These are phyloP conservation scores for Hozukius guyotensis DNA, from an alignment of 2,797 vertebrate genomes.

Conservation along the genomic window DNA sequence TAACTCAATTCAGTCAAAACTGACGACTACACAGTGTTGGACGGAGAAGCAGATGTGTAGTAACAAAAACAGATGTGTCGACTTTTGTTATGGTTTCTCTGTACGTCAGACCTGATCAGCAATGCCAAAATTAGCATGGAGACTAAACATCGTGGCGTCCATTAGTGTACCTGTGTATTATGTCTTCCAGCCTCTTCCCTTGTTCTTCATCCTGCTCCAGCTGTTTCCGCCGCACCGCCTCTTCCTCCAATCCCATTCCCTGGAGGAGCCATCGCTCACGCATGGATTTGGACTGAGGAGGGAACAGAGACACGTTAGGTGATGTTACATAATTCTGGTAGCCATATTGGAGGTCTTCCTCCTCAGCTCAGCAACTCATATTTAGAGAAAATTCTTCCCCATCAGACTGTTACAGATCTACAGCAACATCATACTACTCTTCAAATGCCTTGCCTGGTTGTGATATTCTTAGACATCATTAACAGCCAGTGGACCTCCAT, in stretches of 20 bases:
- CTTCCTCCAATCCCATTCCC: slow-evolving; percentile 89
- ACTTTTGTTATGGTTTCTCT: neutral
- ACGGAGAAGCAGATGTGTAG: slow-evolving; percentile 7
- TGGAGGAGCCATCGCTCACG: slow-evolving; percentile 98
- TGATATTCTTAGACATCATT: slow-evolving; percentile 15
- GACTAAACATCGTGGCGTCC: neutral
- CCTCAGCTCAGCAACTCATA: neutral
- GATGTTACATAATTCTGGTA: neutral
- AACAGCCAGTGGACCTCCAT: slow-evolving; percentile 16
- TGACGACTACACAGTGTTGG: neutral
- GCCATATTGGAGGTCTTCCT: neutral
- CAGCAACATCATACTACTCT: neutral
- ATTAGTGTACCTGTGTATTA: slow-evolving; percentile 88
- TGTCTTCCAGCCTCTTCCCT: slow-evolving; percentile 91
- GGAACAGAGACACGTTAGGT: slow-evolving; percentile 1
- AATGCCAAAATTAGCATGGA: neutral
- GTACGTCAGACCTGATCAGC: neutral
- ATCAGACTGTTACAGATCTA: neutral
- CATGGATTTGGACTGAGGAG: slow-evolving; percentile 92
- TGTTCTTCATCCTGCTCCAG: slow-evolving; percentile 93
- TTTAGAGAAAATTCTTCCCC: neutral
- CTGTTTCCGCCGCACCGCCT: slow-evolving; percentile 88
- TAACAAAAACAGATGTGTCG: slow-evolving; percentile 6
- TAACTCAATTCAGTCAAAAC: neutral
- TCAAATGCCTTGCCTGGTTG: neutral